These are phyloP conservation scores for Nycteola revayana DNA, from an alignment of 2,888 invertebrate species.

Conservation along the genomic window DNA sequence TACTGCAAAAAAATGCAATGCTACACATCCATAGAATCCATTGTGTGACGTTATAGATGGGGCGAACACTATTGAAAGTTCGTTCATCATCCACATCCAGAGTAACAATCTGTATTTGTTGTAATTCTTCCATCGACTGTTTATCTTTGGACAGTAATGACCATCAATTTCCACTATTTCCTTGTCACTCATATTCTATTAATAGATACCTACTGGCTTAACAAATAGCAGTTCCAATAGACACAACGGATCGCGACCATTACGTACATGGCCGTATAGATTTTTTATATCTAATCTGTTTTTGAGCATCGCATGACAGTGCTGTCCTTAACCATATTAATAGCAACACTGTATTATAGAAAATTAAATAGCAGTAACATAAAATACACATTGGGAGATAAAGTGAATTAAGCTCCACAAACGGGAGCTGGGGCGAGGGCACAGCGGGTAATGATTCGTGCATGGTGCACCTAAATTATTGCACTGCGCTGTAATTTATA, in stretches of 20 bases:
- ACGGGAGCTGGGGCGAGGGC: constrained; percentile 43
- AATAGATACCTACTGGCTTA: no score
- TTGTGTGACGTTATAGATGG: constrained; percentile 54
- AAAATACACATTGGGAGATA: constrained; percentile 67
- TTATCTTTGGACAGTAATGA: constrained; percentile 35
- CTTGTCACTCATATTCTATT: no score
- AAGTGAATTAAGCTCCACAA: constrained; percentile 72
- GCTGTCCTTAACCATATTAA: no score
- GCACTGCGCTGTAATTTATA: constrained; percentile 76
- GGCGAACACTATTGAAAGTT: constrained; percentile 47
- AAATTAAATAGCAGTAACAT: constrained; percentile 63
- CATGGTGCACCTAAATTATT: constrained; percentile 79
- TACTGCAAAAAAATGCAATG: constrained; percentile 43
- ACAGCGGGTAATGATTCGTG: constrained; percentile 81
- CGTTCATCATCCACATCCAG: constrained; percentile 68
- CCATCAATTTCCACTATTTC: constrained; percentile 29
- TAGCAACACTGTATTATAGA: constrained; percentile 37
- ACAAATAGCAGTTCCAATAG: no score
- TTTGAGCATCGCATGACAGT: no score
- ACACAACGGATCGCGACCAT: no score
- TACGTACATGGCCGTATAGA: constrained; percentile 37
- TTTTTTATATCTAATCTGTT: constrained; percentile 14
- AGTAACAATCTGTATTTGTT: constrained; percentile 54
- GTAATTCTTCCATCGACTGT: constrained; percentile 56
- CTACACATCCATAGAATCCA: constrained; percentile 51